Conservation (phyloP, 2,888 invertebrate species). For the Cheilosia soror region DNA sequence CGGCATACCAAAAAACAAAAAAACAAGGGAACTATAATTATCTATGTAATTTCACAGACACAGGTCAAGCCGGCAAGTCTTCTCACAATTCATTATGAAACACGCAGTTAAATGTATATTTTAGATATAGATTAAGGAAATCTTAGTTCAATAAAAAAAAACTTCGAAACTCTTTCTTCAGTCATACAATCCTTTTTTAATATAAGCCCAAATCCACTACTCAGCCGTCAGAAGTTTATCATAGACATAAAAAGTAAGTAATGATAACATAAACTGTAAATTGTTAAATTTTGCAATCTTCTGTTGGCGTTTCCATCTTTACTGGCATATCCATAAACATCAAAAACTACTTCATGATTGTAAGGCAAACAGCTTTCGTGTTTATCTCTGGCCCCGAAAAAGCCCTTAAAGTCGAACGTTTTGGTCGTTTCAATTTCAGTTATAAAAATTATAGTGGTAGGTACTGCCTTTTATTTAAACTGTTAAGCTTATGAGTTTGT, state of each 20-base stretch:
- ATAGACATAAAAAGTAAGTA: background rate
- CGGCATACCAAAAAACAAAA: too few relatives aligned
- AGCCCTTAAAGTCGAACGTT: background rate
- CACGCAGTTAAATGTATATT: too few relatives aligned
- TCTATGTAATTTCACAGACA: too few relatives aligned
- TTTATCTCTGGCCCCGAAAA: background rate
- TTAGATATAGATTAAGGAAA: too few relatives aligned
- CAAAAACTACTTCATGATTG: background rate
- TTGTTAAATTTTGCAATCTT: slow-evolving; percentile 1
- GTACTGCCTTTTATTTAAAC: slow-evolving; percentile 22
- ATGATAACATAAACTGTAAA: background rate
- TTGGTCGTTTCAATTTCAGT: slow-evolving; percentile 4
- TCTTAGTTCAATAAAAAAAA: too few relatives aligned
- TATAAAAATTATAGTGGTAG: slow-evolving; percentile 16
- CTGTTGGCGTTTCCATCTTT: background rate
- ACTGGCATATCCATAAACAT: background rate
- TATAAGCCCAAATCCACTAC: too few relatives aligned
- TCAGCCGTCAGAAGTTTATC: background rate
- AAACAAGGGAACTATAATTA: too few relatives aligned
- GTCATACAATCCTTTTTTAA: too few relatives aligned
- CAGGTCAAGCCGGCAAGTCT: too few relatives aligned
- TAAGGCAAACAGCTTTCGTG: background rate
- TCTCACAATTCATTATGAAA: too few relatives aligned
- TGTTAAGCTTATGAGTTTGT: slow-evolving; percentile 15
- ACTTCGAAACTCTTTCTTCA: too few relatives aligned